These are phyloP conservation scores for Stegodyphus mimosarum DNA, from an alignment of 1,140 invertebrate species.

Conservation along the genomic window DNA sequence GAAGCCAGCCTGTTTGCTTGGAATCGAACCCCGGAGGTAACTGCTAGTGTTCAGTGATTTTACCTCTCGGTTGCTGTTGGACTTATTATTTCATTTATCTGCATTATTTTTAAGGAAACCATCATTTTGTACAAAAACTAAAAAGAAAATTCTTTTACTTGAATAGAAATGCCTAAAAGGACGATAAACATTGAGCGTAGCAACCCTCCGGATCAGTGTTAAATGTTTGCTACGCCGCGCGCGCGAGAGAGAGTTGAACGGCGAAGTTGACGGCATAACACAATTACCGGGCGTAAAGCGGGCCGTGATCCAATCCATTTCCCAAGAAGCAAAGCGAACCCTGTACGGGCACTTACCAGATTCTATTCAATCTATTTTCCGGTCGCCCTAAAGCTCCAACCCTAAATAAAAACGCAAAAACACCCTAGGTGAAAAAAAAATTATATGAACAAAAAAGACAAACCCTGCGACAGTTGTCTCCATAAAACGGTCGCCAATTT, in stretches of 20 bases:
- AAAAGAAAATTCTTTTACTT: no score
- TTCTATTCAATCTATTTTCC: slow-evolving; percentile 58
- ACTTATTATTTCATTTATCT: no score
- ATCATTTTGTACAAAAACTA: no score
- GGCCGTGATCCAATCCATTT: slow-evolving; percentile 50
- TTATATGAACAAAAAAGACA: not conserved
- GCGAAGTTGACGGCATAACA: slow-evolving; percentile 1
- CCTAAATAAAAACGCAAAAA: slow-evolving; percentile 40
- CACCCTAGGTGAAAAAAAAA: not conserved
- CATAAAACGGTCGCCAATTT: slow-evolving; percentile 40
- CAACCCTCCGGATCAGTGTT: not conserved
- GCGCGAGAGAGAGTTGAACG: no score
- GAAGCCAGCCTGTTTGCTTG: no score
- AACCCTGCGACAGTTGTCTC: slow-evolving; percentile 44
- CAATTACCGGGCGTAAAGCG: slow-evolving; percentile 40
- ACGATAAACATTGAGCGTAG: not conserved
- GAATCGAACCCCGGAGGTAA: no score
- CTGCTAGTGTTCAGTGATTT: no score
- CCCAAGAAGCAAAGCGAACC: slow-evolving; percentile 10
- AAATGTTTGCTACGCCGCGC: slow-evolving; percentile 7
- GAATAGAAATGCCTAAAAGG: not conserved
- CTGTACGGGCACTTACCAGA: slow-evolving; percentile 47
- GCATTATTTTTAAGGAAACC: no score
- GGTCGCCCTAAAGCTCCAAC: not conserved
- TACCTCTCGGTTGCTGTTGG: no score